Evolutionary conservation across 2,888 invertebrate species (phyloP).

Genomic region (Drosophila hawaiiensis): DNA sequence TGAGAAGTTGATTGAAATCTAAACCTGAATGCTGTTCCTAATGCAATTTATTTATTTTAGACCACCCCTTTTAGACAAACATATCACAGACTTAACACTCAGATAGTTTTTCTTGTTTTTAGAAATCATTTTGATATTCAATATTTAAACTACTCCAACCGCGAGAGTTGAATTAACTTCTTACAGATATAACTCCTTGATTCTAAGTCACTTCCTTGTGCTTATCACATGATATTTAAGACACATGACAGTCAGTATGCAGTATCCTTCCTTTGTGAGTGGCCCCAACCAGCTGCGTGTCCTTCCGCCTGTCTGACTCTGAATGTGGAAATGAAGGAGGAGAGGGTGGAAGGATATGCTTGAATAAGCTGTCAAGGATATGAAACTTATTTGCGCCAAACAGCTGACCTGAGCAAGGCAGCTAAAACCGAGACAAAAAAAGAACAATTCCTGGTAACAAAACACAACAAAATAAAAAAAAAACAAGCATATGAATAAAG

Average conservation of each 20-base stretch:
- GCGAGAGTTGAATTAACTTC: too few relatives aligned
- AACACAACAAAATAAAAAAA: slow-evolving; percentile 13
- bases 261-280: slow-evolving; percentile 17
- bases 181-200: background rate
- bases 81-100: background rate
- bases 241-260: background rate
- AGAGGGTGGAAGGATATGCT: background rate
- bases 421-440: slow-evolving; percentile 45
- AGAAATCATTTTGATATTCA: background rate
- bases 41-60: background rate
- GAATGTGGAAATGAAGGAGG: background rate
- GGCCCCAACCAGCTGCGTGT: slow-evolving; percentile 46
- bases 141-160: background rate
- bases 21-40: background rate
- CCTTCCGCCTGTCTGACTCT: slow-evolving; percentile 1
- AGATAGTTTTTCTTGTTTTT: background rate
- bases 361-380: slow-evolving; percentile 37
- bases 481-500: slow-evolving; percentile 43
- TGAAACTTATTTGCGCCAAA: slow-evolving; percentile 64
- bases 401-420: slow-evolving; percentile 63
- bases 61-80: background rate
- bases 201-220: background rate
- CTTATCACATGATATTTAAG: background rate
- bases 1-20: background rate
- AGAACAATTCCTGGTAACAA: slow-evolving; percentile 35